Evolutionary conservation across 2,113 vertebrate genomes (phyloP), one percentile per base, ranked within the genome.

Genomic region (Uropsilus gracilis): DNA sequence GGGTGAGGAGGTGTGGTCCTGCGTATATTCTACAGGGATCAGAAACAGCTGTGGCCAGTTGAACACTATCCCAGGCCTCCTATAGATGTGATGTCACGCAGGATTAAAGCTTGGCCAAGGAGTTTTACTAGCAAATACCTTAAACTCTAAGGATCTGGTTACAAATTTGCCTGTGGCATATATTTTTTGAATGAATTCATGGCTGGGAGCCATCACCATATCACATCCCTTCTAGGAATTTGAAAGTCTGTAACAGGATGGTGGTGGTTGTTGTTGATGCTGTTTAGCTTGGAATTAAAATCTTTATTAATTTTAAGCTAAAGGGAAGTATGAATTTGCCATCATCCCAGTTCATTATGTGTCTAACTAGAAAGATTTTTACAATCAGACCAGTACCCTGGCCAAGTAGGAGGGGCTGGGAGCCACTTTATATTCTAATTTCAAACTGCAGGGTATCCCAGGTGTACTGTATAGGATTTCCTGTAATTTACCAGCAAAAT

Each of bases 391-490:
- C 96, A 85, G 88, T 97, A 97, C 97, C 48, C 88, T 81, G 93
- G 96, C 96, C 97, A 97, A 96, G 96, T 86, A 97, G 96, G 97
- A 98, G 97, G 97, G 98, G 96, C 90, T 95, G 93, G 95, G 90
- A 97, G 96, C 98, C 12, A 94, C 97, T 98, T 98, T 98, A 97
- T 97, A 98, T 98, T 98, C 98, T 98, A 97, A 98, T 98, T 98
- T 98, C 94, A 97, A 97, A 98, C 98, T 98, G 98, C 97, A 98
- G 97, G 97, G 97, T 93, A 81, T 98, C 98, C 98, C 98, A 98
- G 98, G 98, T 98, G 98, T 97, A 98, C 98, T 98, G 98, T 98
- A 98, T 97, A 98, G 98, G 97, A 98, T 98, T 98, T 98, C 98
- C 98, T 98, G 97, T 97, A 98, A 98, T 98, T 98, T 98, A 97